Percentiles rank a stretch among this genome's conserved stretches.
Evolutionary conservation across 1,140 invertebrate species (phyloP).

Genomic region (Megalopta genalis): DNA sequence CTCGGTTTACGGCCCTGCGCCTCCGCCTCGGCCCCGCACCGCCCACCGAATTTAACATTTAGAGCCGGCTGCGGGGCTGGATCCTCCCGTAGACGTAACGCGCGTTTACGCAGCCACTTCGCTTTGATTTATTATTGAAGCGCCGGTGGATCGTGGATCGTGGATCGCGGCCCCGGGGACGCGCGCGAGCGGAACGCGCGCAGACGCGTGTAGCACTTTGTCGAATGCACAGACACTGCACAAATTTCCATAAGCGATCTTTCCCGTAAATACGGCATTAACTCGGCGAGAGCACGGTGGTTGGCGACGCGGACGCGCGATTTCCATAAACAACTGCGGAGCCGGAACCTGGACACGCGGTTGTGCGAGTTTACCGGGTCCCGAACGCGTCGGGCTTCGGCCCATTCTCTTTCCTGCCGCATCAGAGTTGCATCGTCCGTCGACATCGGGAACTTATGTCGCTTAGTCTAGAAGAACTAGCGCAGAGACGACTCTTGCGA

Average conservation of each 20-base stretch:
- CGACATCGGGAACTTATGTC: no score
- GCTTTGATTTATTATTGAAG: conserved; percentile 47
- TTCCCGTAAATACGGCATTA: conserved; percentile 18
- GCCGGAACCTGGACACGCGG: not conserved
- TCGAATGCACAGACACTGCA: conserved; percentile 18
- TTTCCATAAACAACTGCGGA: conserved; percentile 13
- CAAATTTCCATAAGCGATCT: conserved; percentile 43
- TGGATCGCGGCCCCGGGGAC: not conserved
- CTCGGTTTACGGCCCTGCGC: not conserved
- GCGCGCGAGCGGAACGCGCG: not conserved
- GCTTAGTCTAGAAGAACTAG: no score
- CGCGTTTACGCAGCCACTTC: conserved; percentile 29
- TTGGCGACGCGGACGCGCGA: not conserved
- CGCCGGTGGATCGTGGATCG: no score
- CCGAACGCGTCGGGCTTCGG: no score
- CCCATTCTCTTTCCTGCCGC: no score
- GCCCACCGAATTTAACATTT: conserved; percentile 16
- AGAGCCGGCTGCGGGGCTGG: not conserved
- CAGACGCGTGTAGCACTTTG: conserved; percentile 14
- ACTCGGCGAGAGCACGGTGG: not conserved
- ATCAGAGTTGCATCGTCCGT: not conserved
- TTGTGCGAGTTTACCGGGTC: not conserved
- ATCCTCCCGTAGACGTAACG: conserved; percentile 11
- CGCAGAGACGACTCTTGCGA: no score
- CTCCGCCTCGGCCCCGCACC: no score